A percentile compares a stretch with the other conserved stretches of the same genome.
phyloP scores from a whole-genome alignment of 2,113 vertebrate species.

The Grammomys dolichurus region DNA sequence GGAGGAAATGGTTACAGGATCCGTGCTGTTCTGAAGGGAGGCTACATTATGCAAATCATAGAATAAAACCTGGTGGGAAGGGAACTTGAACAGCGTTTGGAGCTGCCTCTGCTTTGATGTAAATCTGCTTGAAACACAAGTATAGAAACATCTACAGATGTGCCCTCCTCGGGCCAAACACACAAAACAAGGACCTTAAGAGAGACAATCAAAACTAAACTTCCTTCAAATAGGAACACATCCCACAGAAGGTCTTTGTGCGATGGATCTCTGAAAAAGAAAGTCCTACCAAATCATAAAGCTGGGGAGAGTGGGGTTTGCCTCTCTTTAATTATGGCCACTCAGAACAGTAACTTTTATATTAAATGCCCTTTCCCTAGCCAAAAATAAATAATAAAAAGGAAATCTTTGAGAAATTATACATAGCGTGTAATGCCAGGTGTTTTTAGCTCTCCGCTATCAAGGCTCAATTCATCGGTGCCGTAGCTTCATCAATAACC shows the following conservation, averaged over 20 bases:
- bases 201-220: conserved; percentile 60
- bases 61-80: neutral
- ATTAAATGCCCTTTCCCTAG: conserved; percentile 17
- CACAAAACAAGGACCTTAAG: conserved; percentile 25
- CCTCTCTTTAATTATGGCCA: conserved; percentile 33
- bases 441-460: neutral
- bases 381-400: neutral
- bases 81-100: neutral
- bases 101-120: conserved; percentile 11
- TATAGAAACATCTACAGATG: neutral
- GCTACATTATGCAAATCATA: conserved; percentile 20
- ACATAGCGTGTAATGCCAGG: neutral
- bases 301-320: neutral
- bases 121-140: conserved; percentile 60
- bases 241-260: conserved; percentile 47
- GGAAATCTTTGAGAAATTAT: conserved; percentile 51
- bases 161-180: conserved; percentile 42
- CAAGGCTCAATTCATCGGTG: neutral
- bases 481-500: neutral
- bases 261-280: neutral
- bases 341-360: conserved; percentile 52
- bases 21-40: neutral
- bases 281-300: neutral
- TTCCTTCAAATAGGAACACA: conserved; percentile 46
- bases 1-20: neutral